Conservation (phyloP, 2,888 invertebrate genomes). For the Dascillus cervinus region DNA sequence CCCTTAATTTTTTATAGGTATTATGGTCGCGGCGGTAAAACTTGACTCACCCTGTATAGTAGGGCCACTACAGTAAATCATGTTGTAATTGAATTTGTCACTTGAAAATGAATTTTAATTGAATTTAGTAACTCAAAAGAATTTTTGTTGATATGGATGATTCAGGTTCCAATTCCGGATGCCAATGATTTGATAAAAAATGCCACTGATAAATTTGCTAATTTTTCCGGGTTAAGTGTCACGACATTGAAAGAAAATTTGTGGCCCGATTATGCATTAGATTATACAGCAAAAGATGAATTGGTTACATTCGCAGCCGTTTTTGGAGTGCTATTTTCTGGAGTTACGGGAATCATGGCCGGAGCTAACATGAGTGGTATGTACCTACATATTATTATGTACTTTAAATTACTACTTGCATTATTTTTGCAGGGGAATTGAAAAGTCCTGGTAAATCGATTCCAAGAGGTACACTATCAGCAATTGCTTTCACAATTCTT, state of each 20-base stretch:
- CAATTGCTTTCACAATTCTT: constrained; percentile 78
- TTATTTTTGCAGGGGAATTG: constrained; percentile 52
- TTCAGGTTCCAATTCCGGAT: constrained; percentile 68
- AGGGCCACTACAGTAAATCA: no score
- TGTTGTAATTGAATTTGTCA: no score
- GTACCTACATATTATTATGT: constrained; percentile 15
- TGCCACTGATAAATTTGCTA: constrained; percentile 45
- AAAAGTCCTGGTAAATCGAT: constrained; percentile 90
- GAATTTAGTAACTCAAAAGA: no score
- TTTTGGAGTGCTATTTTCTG: constrained; percentile 96
- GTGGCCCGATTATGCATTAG: constrained; percentile 60
- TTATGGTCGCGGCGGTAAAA: no score
- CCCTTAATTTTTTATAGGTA: no score
- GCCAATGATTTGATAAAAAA: constrained; percentile 60
- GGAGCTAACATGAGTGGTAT: constrained; percentile 97
- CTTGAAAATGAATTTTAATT: no score
- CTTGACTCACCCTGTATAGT: no score
- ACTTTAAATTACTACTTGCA: constrained; percentile 3
- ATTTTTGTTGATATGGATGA: no score
- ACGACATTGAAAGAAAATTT: constrained; percentile 73
- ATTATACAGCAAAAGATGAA: constrained; percentile 65
- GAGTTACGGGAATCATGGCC: constrained; percentile 99
- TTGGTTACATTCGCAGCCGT: constrained; percentile 84
- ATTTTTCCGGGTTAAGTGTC: constrained; percentile 73
- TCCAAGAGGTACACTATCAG: constrained; percentile 86